These are phyloP conservation scores for Hetaerina titia DNA, from an alignment of 2,888 invertebrate species.

Conservation along the genomic window DNA sequence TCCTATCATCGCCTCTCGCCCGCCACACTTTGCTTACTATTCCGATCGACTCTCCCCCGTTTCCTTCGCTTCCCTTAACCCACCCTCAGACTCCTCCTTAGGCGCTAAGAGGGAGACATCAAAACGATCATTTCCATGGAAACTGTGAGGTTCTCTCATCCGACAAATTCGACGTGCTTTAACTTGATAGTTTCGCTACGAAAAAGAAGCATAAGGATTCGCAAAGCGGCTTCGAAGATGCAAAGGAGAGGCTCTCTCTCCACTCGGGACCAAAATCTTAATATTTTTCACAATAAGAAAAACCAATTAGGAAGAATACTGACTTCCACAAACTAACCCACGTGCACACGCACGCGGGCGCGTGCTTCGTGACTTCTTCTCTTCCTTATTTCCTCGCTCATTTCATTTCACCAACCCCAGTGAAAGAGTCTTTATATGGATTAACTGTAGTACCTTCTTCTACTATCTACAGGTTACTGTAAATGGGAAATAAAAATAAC, in stretches of 20 bases:
- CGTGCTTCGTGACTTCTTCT: background rate
- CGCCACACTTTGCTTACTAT: background rate
- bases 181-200: background rate
- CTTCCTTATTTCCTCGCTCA: background rate
- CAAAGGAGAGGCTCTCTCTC: background rate
- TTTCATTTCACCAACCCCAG: background rate
- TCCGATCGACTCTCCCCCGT: background rate
- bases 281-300: background rate
- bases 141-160: background rate
- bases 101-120: background rate
- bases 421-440: background rate
- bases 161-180: background rate
- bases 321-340: background rate
- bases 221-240: background rate
- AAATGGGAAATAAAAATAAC: no score
- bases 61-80: background rate
- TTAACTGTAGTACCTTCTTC: background rate
- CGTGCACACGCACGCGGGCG: background rate
- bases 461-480: no score
- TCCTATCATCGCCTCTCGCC: background rate
- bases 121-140: background rate
- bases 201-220: background rate
- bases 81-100: background rate
- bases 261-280: background rate
- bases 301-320: background rate